These are phyloP conservation scores for Schizopygopsis pylzovi DNA, from an alignment of 2,797 vertebrate genomes.

Conservation along the genomic window DNA sequence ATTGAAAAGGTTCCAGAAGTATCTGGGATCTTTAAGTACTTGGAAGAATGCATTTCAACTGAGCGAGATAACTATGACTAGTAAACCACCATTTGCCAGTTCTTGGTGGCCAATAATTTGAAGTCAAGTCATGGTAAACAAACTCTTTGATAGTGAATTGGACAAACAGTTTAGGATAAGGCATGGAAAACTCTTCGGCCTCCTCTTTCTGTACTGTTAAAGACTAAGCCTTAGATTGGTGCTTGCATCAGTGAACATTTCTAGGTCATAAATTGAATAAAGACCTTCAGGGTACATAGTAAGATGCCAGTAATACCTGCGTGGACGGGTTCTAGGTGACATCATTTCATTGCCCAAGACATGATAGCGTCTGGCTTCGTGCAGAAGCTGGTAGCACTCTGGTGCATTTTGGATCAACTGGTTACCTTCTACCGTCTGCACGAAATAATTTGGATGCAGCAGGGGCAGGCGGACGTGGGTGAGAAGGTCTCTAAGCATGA, in stretches of 20 bases:
- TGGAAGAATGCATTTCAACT: background rate
- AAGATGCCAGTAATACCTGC: slow-evolving; percentile 82
- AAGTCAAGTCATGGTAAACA: background rate
- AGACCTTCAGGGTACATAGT: background rate
- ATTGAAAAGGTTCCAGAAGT: slow-evolving; percentile 11
- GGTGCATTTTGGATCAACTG: slow-evolving; percentile 94
- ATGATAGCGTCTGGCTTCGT: slow-evolving; percentile 95
- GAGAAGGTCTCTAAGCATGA: slow-evolving; percentile 88
- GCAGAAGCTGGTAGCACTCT: slow-evolving; percentile 95
- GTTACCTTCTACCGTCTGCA: slow-evolving; percentile 97
- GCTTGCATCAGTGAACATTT: slow-evolving; percentile 10
- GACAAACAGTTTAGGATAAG: background rate
- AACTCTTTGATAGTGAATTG: slow-evolving; percentile 16
- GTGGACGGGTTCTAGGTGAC: slow-evolving; percentile 95
- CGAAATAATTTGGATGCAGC: slow-evolving; percentile 97
- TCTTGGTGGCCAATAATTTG: background rate
- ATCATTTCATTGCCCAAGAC: slow-evolving; percentile 99
- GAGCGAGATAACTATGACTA: slow-evolving; percentile 2
- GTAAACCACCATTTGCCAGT: background rate
- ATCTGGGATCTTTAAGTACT: background rate
- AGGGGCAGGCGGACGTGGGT: slow-evolving; percentile 93
- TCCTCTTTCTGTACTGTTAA: background rate
- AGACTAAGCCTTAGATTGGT: background rate
- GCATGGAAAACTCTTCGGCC: background rate
- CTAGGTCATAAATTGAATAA: background rate